Evolutionary conservation across 2,797 vertebrate species (phyloP).

Genomic region (Taenioides sp.): DNA sequence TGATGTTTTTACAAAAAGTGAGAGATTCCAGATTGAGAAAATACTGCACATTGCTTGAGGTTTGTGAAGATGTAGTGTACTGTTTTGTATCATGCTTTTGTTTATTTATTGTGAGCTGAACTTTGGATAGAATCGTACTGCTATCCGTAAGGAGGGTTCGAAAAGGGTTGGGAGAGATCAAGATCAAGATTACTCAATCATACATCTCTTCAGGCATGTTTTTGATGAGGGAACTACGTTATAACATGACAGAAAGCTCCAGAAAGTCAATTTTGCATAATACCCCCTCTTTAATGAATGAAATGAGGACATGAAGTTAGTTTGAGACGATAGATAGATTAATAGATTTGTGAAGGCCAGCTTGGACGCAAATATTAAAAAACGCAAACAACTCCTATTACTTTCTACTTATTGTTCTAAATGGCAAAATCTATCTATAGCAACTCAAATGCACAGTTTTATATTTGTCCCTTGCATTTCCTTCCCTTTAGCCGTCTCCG

Average conservation of each 20-base stretch:
- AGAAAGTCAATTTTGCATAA: no score
- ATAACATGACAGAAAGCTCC: no score
- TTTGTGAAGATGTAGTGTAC: no score
- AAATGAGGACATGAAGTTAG: neutral
- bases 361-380: neutral
- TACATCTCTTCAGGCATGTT: no score
- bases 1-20: neutral
- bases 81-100: no score
- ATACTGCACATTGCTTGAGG: no score
- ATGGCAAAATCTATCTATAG: constrained; percentile 11
- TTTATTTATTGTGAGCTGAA: no score
- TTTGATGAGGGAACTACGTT: no score
- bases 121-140: no score
- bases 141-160: no score
- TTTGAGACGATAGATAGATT: neutral
- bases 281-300: neutral
- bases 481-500: constrained; percentile 29
- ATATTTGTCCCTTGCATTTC: constrained; percentile 25
- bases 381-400: neutral
- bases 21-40: neutral
- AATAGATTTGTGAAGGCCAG: neutral
- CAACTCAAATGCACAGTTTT: constrained; percentile 18
- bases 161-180: no score
- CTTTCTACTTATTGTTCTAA: neutral
- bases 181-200: no score